These are phyloP conservation scores for Lasioglossum pauxillum DNA, from an alignment of 2,888 invertebrate species.

Conservation along the genomic window DNA sequence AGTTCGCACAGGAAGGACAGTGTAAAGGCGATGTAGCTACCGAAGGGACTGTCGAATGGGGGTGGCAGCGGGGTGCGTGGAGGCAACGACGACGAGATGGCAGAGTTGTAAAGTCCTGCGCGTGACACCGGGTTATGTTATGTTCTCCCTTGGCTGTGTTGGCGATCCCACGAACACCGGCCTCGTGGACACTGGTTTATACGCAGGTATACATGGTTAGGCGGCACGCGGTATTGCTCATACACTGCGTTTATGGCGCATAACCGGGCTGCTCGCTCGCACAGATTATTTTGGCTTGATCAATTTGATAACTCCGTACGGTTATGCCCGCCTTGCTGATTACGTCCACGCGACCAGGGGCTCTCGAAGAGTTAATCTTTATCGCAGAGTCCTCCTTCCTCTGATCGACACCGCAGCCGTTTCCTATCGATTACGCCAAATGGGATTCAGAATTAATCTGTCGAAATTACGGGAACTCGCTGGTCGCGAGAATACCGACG, in stretches of 20 bases:
- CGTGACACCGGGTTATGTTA: conserved; percentile 83
- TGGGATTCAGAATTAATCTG: background rate
- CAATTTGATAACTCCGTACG: conserved; percentile 84
- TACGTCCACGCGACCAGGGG: conserved; percentile 69
- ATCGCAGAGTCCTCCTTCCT: conserved; percentile 52
- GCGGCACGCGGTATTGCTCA: conserved; percentile 82
- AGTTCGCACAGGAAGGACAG: conserved; percentile 21
- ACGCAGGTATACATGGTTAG: conserved; percentile 76
- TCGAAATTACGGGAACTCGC: background rate
- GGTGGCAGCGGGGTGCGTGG: conserved; percentile 24
- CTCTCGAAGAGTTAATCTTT: conserved; percentile 64
- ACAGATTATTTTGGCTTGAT: conserved; percentile 84
- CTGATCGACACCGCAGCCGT: conserved; percentile 36
- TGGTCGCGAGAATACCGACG: background rate
- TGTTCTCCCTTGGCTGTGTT: conserved; percentile 78
- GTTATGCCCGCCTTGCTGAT: conserved; percentile 81
- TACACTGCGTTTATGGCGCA: conserved; percentile 84
- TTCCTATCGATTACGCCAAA: conserved; percentile 45
- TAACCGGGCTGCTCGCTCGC: conserved; percentile 81
- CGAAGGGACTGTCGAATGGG: conserved; percentile 24
- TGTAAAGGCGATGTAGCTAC: conserved; percentile 56
- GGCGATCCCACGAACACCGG: conserved; percentile 74
- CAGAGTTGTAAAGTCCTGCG: conserved; percentile 84
- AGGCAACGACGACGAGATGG: conserved; percentile 79
- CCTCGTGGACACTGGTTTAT: conserved; percentile 76